Base-by-base conservation (phyloP, 2,797 vertebrate genomes). In the Lepus oiostolus region DNA sequence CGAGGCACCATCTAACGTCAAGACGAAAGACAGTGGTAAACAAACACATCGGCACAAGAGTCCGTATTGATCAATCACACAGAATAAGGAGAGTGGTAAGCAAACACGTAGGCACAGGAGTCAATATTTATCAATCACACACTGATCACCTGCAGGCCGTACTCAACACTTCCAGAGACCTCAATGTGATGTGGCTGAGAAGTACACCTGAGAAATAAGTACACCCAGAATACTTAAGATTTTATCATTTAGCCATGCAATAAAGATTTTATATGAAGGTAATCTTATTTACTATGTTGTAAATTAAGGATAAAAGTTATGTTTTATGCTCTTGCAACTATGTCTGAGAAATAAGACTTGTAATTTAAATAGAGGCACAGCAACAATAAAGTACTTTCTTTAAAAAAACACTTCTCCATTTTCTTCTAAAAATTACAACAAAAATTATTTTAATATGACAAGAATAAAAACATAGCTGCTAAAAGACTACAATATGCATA, bases 351-450 rank as follows among this genome's bases (percentile, higher is more conserved):
- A 93, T 58, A 82, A 93, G 68, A 22, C 32, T 47, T 75, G 17
- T 79, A 47, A 77, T 77, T 74, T 62, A 90, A 95, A 90, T 70
- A 12, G 19, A 86, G 38, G n/a, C 13, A 22, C 28, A 7, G 16
- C 30, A 88, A 60, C 26, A 94, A 94, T 50, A 90, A 60, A 93
- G 50, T 35, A 91, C 63, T 54, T 6, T n/a, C 47, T 86, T 83
- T 52, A 58, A 76, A 92, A 8, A 54, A 83, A 87, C 2, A 76
- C 92, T 90, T 83, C 28, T 62, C 65, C 14, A 90, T 79, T 94
- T 90, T 90, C 75, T 83, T 28, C 38, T 79, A 84, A 81, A 86
- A 89, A 89, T 67, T 24, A 70, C 35, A 81, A 76, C 16, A 60
- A 67, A 93, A 94, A 72, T 60, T 28, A 26, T 2, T 77, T 77